Base-by-base conservation (phyloP, 2,113 vertebrate genomes). In the Varanus salvator region DNA sequence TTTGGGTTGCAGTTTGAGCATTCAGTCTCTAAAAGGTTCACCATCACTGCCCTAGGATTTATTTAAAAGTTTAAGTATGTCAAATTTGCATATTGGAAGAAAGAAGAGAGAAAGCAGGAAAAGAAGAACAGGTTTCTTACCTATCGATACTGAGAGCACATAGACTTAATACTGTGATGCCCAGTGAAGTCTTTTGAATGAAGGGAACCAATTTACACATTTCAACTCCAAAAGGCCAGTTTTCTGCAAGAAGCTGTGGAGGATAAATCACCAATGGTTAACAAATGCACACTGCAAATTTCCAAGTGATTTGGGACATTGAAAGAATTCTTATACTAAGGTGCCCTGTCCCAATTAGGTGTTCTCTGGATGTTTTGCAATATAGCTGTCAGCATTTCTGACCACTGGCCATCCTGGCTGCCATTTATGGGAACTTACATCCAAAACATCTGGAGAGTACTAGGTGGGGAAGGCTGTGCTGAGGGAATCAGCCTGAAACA, bases 151-250 rank as follows among this genome's bases (percentile, higher is more conserved):
- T 99, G 91, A 99, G 96, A 66, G 98, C 98, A 87, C 98, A 99
- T 31, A 99, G 97, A 92, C 99, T 99, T 93, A 99, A 85, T 92
- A 98, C 98, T 1, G 98, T 99, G 95, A 99, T 98, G 75, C 99
- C 99, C 89, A 99, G 98, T 0, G 98, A 98, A 4, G 97, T 97
- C 93, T 99, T 99, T 95, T 99, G 99, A 92, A 99, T 97, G 95
- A 99, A 99, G 75, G 98, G 98, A 50, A 99, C 97, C 48, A 99
- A 96, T 97, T 99, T 99, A 95, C 99, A 99, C 96, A 99, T 93
- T 92, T 96, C 97, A 0, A 96, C 96, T 90, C 98, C 99, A 14
- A 99, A 99, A 0, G 98, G 98, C 99, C 99, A 99, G 93, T 98
- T 98, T 89, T 97, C 96, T n/a, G 98, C 98, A 38, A 98, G 97